Evolutionary conservation across 2,113 vertebrate species (phyloP).

Genomic region (Heteronetta atricapilla): DNA sequence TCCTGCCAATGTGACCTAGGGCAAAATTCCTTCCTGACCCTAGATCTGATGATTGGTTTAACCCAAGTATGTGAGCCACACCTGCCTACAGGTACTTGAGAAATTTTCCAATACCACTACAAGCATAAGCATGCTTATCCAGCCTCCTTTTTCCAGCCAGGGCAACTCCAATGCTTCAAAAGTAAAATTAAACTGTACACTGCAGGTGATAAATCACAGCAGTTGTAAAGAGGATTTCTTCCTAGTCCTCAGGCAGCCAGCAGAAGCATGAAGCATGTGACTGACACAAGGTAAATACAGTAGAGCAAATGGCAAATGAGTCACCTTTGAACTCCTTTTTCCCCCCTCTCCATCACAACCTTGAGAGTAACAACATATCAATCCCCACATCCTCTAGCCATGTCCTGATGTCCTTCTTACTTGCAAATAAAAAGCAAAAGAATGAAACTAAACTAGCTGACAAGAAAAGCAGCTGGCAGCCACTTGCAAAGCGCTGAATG

Average conservation of each 20-base stretch:
- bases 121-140: slow-evolving; percentile 64
- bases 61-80: slow-evolving; percentile 58
- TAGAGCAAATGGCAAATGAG: neutral
- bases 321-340: neutral
- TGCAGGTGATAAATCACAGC: neutral
- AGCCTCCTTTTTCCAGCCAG: slow-evolving; percentile 9
- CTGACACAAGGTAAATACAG: neutral
- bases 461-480: neutral
- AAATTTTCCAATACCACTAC: slow-evolving; percentile 60
- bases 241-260: neutral
- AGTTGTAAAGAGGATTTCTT: neutral
- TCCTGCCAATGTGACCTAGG: slow-evolving; percentile 48
- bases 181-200: neutral
- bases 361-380: neutral
- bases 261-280: neutral
- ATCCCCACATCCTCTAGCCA: neutral
- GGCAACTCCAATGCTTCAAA: neutral
- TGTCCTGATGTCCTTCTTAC: neutral
- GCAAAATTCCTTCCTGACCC: slow-evolving; percentile 69
- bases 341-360: accelerated
- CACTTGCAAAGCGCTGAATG: neutral
- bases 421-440: neutral
- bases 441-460: neutral
- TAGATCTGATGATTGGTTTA: slow-evolving; percentile 50
- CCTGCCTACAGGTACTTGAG: slow-evolving; percentile 60